Evolutionary conservation across 2,888 invertebrate genomes (phyloP), one percentile per base, ranked within the genome.

Genomic region (Iselma pallidipennis): DNA sequence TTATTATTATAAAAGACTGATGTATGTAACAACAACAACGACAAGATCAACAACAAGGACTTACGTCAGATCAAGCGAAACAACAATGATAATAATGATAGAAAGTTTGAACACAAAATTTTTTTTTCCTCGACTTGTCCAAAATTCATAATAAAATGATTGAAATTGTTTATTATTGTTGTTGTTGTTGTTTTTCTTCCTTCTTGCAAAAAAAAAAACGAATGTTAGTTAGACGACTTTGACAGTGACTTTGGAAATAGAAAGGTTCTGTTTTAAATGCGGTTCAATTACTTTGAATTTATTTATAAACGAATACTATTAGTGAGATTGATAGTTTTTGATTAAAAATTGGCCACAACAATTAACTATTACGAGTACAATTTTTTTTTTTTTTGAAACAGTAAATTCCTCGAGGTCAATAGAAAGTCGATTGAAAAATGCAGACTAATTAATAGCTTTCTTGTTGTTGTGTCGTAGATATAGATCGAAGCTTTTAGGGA

Each of bases 211-310:
- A 16, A 1, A 14, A 16, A 3, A 4, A 37, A 37, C 16, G n/a
- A 19, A 16, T 16, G 31, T 10, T 21, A 21, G 23, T 26, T 49
- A n/a, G 10, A 16, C 29, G 60, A 56, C 60, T 61, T 61, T 61
- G 60, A 48, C 60, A 61, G 48, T 61, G 60, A 61, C 60, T 61
- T 61, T 61, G 60, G 45, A 56, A 61, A 61, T 55, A 33, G 60
- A 61, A 61, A 61, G 60, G 60, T 50, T 37, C 37, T 56, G 33
- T 33, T 33, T 33, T 2, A 21, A 19, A 31, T 26, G 45, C 29
- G 16, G 26, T 42, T 51, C 58, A 33, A 25, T 29, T 42, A 28
- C n/a, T 21, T 25, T 28, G 14, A 50, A 28, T 19, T 14, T n/a
- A 28, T 26, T 50, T 25, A 26, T 26, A 16, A 23, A 50, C 50